Conservation (phyloP, 37 sponge, comb jelly and placozoan genomes). For the Amphimedon queenslandica region DNA sequence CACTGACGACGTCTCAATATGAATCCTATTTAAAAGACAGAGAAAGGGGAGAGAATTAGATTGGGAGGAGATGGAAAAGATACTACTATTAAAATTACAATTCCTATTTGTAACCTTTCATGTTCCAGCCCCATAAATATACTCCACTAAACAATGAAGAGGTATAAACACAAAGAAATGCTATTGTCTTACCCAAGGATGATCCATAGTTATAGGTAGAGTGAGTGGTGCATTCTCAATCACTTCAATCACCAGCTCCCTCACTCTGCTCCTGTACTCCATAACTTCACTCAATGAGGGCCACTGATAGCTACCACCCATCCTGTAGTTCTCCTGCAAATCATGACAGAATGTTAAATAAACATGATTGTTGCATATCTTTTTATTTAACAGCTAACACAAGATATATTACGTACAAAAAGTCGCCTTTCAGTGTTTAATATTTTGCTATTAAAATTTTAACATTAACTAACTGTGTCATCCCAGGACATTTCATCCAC, state of each 20-base stretch:
- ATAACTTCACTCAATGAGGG: constrained; percentile 57
- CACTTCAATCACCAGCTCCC: constrained; percentile 45
- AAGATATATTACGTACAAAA: neutral
- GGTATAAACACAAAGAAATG: neutral
- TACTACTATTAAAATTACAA: too few relatives aligned
- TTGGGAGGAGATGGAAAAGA: too few relatives aligned
- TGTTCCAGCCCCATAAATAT: constrained; percentile 83
- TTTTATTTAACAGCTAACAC: neutral
- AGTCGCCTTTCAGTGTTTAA: too few relatives aligned
- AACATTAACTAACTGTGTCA: constrained; percentile 83
- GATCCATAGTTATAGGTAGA: constrained; percentile 69
- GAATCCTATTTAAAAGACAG: constrained; percentile 57
- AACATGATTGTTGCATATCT: neutral
- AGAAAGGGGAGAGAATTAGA: too few relatives aligned
- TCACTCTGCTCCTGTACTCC: constrained; percentile 62
- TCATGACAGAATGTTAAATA: too few relatives aligned
- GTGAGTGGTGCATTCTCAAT: constrained; percentile 61
- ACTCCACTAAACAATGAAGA: constrained; percentile 47
- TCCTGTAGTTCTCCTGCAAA: constrained; percentile 82
- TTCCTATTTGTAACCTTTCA: constrained; percentile 60
- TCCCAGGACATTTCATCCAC: constrained; percentile 97
- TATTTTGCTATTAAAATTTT: too few relatives aligned
- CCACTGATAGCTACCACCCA: constrained; percentile 83
- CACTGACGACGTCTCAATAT: constrained; percentile 82
- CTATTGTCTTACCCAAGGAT: constrained; percentile 72